phyloP scores from a whole-genome alignment of 2,888 invertebrate genomes.

The Beris morrisii region DNA sequence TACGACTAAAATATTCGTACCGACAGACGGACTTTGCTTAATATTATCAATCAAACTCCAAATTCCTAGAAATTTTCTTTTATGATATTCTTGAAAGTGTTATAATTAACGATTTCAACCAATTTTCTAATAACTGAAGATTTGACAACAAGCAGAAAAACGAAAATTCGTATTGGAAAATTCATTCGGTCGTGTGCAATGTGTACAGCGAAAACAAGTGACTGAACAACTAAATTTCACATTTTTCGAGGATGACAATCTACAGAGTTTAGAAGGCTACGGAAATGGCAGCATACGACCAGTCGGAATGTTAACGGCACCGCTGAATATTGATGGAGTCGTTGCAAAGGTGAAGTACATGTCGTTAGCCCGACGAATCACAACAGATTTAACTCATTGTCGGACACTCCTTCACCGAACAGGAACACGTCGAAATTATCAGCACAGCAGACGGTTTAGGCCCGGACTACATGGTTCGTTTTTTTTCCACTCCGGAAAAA shows the following conservation, averaged over 20 bases:
- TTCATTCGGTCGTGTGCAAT: too few relatives aligned
- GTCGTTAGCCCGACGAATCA: not conserved
- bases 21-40: too few relatives aligned
- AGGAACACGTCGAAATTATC: not conserved
- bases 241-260: slow-evolving; percentile 1
- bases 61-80: too few relatives aligned
- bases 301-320: not conserved
- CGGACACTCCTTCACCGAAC: slow-evolving; percentile 12
- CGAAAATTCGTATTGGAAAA: too few relatives aligned
- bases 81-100: too few relatives aligned
- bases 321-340: slow-evolving; percentile 1
- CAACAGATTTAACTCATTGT: slow-evolving; percentile 2
- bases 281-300: not conserved
- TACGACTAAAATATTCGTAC: too few relatives aligned
- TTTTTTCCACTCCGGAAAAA: too few relatives aligned
- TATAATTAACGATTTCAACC: too few relatives aligned
- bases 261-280: not conserved
- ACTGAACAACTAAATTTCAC: not conserved
- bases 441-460: not conserved
- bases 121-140: too few relatives aligned
- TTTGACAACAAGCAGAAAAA: too few relatives aligned
- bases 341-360: not conserved
- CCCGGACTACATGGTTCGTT: too few relatives aligned
- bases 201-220: not conserved
- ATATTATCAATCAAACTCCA: too few relatives aligned